Conservation (phyloP, 2,888 invertebrate species). For the Alentia gelatinosa region DNA sequence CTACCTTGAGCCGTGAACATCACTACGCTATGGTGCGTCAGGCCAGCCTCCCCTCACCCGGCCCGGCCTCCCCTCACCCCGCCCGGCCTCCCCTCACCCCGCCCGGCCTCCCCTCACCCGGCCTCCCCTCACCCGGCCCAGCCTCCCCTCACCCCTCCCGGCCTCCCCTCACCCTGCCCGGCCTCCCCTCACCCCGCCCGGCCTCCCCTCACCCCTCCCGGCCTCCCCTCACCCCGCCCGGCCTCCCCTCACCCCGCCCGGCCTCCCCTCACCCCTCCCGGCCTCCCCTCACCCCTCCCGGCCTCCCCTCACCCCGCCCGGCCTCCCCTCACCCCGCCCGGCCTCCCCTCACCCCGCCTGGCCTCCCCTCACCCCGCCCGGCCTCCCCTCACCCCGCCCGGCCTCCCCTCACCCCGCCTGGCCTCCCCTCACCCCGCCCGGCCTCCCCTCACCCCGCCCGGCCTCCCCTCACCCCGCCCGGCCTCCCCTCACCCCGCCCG, state of each 20-base stretch:
- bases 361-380: not conserved
- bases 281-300: not conserved
- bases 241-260: not conserved
- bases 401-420: not conserved
- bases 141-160: not conserved
- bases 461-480: not conserved
- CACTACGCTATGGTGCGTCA: too few species aligned
- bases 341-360: not conserved
- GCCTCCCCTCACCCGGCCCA: not conserved
- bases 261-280: not conserved
- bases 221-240: not conserved
- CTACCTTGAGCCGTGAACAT: too few species aligned
- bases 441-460: not conserved
- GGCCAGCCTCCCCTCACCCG: not conserved
- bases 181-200: not conserved
- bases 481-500: not conserved
- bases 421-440: not conserved
- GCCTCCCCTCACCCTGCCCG: not conserved
- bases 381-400: not conserved
- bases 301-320: not conserved
- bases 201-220: not conserved
- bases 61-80: not conserved
- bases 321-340: not conserved
- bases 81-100: not conserved
- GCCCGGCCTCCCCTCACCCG: not conserved